These are phyloP conservation scores for Pampusana beccarii DNA, from an alignment of 2,113 vertebrate genomes.

Conservation along the genomic window DNA sequence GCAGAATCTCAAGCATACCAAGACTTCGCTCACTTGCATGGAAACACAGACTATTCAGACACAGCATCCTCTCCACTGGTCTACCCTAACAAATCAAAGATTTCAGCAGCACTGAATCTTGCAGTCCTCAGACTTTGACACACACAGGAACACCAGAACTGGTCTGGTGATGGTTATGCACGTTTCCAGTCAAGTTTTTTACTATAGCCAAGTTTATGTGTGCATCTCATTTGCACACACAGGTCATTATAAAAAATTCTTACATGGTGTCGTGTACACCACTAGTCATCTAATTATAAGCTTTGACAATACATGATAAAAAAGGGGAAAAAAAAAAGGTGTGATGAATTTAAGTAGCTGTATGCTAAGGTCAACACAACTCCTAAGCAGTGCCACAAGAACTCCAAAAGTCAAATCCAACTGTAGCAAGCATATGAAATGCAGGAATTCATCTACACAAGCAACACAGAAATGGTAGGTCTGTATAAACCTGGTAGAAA, in stretches of 20 bases:
- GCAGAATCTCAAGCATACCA: neutral
- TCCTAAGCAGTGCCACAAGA: neutral
- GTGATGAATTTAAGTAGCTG: neutral
- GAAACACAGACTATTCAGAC: neutral
- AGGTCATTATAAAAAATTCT: neutral
- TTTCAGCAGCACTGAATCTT: neutral
- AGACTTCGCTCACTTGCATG: neutral
- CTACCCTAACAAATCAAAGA: neutral
- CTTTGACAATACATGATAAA: neutral
- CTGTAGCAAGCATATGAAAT: neutral
- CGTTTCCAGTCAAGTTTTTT: neutral
- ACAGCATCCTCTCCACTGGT: neutral
- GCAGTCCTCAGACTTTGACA: neutral
- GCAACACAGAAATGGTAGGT: neutral
- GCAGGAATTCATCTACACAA: neutral
- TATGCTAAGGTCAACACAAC: neutral
- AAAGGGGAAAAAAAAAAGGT: neutral
- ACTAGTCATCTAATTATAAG: neutral
- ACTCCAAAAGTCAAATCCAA: neutral
- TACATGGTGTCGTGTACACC: neutral
- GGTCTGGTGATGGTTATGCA: neutral
- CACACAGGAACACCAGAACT: neutral
- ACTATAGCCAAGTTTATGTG: neutral
- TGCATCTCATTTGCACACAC: accelerated
- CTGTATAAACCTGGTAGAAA: neutral